Evolutionary conservation across 2,888 invertebrate species (phyloP).

Genomic region (Watsonalla binaria): DNA sequence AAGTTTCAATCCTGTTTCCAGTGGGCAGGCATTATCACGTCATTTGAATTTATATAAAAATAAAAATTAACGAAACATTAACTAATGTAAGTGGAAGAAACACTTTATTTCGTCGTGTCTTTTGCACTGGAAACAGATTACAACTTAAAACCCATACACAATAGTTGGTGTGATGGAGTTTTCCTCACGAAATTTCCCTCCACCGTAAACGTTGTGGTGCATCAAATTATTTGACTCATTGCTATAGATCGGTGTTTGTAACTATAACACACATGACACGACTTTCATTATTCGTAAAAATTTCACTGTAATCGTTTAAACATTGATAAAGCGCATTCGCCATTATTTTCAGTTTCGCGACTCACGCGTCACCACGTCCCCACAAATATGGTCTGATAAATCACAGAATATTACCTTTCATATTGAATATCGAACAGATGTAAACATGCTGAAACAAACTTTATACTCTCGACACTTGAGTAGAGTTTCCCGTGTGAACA

Average conservation of each 20-base stretch:
- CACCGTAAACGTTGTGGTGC: no score
- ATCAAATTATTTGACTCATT: no score
- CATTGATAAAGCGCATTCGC: neutral
- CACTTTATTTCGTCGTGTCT: no score
- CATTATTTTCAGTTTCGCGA: conserved; percentile 2
- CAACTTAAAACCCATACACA: neutral
- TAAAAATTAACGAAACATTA: no score
- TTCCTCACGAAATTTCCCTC: no score
- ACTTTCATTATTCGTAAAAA: neutral
- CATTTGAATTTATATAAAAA: no score
- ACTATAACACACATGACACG: neutral
- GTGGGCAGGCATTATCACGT: no score
- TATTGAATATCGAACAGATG: conserved; percentile 13
- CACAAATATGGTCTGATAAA: conserved; percentile 19
- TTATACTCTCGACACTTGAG: neutral
- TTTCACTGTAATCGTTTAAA: no score
- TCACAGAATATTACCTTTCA: conserved; percentile 16
- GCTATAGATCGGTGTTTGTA: no score
- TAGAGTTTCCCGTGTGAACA: neutral
- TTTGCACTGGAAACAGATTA: neutral
- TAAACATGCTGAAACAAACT: neutral
- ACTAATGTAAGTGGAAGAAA: no score
- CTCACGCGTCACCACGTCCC: conserved; percentile 6
- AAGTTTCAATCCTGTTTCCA: no score
- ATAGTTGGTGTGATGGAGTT: no score